Conservation (phyloP, 1,140 invertebrate genomes). For the Micrasema longulum region DNA sequence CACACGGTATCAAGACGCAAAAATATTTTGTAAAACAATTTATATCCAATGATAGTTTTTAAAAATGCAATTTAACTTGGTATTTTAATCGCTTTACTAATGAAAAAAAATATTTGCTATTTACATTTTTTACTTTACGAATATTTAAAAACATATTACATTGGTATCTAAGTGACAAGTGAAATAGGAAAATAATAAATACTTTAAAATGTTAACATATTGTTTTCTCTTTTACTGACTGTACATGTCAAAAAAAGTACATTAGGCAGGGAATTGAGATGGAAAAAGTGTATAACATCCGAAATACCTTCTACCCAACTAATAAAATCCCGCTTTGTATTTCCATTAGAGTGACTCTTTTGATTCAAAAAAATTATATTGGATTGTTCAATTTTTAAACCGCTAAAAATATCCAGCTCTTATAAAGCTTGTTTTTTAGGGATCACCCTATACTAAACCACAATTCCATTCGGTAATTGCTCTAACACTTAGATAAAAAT, state of each 20-base stretch:
- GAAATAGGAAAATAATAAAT: too few species aligned
- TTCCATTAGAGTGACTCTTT: slow-evolving; percentile 42
- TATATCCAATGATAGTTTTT: too few species aligned
- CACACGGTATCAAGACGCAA: too few species aligned
- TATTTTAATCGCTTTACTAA: too few species aligned
- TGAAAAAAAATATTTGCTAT: too few species aligned
- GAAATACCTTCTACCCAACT: slow-evolving; percentile 30
- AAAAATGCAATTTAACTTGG: too few species aligned
- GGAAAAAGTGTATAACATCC: slow-evolving; percentile 41
- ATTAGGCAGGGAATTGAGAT: slow-evolving; percentile 27
- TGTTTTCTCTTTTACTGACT: neutral
- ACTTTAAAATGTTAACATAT: neutral
- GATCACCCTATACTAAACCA: slow-evolving; percentile 4
- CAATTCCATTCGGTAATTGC: too few species aligned
- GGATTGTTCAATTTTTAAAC: slow-evolving; percentile 46
- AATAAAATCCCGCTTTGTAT: slow-evolving; percentile 43
- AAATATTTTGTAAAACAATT: too few species aligned
- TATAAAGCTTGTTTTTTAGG: slow-evolving; percentile 8
- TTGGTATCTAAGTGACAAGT: too few species aligned
- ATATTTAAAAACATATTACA: too few species aligned
- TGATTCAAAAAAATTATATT: slow-evolving; percentile 42
- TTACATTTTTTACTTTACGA: too few species aligned
- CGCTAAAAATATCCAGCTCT: slow-evolving; percentile 43
- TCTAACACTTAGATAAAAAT: too few species aligned
- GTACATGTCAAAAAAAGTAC: slow-evolving; percentile 9